Conservation (phyloP, 2,888 invertebrate genomes). For the Xanthorhoe spadicearia region DNA sequence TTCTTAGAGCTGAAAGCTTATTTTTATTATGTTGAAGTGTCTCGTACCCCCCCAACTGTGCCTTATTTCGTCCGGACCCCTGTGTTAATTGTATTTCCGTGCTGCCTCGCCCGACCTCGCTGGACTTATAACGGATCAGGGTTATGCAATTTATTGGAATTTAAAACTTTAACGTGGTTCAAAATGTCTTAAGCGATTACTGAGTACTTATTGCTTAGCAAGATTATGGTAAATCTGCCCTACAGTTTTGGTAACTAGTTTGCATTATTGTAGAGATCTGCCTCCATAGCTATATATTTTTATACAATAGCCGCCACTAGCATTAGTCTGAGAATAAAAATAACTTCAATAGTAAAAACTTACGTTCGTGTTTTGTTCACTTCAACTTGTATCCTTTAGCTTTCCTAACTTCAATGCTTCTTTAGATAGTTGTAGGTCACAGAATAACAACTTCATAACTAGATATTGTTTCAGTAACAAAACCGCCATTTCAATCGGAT, state of each 20-base stretch:
- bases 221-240: not conserved
- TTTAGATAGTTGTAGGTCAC: not conserved
- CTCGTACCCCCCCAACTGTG: not conserved
- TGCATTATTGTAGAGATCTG: not conserved
- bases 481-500: not conserved
- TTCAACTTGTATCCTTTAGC: not conserved
- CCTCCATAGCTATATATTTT: too few relatives aligned
- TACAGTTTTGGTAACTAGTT: not conserved
- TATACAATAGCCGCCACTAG: too few relatives aligned
- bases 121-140: conserved; percentile 44
- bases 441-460: not conserved
- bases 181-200: conserved; percentile 1
- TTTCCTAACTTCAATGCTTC: not conserved
- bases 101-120: conserved; percentile 41
- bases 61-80: conserved; percentile 21
- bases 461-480: conserved; percentile 5
- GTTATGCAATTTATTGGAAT: conserved; percentile 46
- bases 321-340: not conserved
- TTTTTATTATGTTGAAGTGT: not conserved
- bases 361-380: not conserved
- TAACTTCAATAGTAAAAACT: not conserved
- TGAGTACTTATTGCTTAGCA: not conserved
- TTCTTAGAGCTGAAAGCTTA: not conserved
- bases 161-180: conserved; percentile 27
- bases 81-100: conserved; percentile 54